Conservation (phyloP, 2,797 vertebrate species). For the Pseudomugil gertrudae region DNA sequence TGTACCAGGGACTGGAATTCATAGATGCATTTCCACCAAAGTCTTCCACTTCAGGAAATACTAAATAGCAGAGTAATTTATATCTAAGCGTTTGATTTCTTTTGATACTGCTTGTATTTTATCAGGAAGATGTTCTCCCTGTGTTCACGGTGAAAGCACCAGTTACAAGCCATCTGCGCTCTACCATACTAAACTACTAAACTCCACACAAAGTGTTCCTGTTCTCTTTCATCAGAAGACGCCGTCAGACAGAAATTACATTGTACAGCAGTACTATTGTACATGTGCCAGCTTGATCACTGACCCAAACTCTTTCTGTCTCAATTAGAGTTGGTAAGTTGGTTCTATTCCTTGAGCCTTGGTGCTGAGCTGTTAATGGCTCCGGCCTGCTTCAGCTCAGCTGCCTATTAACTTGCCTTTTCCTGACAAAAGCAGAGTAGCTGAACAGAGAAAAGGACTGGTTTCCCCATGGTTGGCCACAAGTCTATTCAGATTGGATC, state of each 20-base stretch:
- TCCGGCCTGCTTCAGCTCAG: conserved; percentile 61
- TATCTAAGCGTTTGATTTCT: conserved; percentile 57
- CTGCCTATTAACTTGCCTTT: conserved; percentile 72
- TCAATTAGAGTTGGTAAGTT: conserved; percentile 70
- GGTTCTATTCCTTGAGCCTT: conserved; percentile 56
- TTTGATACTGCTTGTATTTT: conserved; percentile 43
- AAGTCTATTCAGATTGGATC: conserved; percentile 71
- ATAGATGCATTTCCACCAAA: conserved; percentile 48
- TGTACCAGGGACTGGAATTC: conserved; percentile 41
- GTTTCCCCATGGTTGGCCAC: conserved; percentile 67
- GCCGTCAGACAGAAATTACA: conserved; percentile 56
- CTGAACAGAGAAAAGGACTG: conserved; percentile 55
- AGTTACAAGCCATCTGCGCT: not conserved
- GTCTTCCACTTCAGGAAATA: conserved; percentile 57
- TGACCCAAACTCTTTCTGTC: conserved; percentile 69
- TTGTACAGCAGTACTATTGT: conserved; percentile 38
- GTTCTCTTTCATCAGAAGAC: conserved; percentile 48
- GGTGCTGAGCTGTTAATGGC: conserved; percentile 67
- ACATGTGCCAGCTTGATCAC: conserved; percentile 63
- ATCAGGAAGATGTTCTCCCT: conserved; percentile 26
- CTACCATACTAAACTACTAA: conserved; percentile 19
- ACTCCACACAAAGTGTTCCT: conserved; percentile 19
- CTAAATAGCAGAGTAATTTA: conserved; percentile 61
- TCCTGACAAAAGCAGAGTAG: conserved; percentile 54
- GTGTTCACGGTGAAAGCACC: conserved; percentile 19